Conservation (phyloP, 2,888 invertebrate genomes). For the Hyppa rectilinea region DNA sequence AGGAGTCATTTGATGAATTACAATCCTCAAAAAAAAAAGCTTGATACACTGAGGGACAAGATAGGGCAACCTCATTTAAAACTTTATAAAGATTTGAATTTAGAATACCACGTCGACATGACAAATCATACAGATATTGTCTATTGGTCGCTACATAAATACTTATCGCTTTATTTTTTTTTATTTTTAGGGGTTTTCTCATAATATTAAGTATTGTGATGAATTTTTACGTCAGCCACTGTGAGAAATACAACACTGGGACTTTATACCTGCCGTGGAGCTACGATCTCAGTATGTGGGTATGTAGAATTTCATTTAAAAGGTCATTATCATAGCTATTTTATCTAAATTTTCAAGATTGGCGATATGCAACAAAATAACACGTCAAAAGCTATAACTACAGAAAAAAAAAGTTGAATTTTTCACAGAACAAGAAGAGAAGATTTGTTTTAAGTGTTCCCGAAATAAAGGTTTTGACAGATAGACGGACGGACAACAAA, state of each 20-base stretch:
- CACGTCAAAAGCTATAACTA: no score
- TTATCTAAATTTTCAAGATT: background rate
- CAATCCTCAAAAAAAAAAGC: no score
- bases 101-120: background rate
- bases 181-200: conserved; percentile 93
- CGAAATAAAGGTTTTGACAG: no score
- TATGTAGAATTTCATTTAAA: conserved; percentile 84
- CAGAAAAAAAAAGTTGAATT: no score
- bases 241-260: conserved; percentile 99
- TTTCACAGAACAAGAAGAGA: no score
- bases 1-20: no score
- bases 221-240: conserved; percentile 97
- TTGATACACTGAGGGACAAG: background rate
- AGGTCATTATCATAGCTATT: background rate
- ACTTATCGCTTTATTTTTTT: background rate
- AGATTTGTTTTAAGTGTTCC: no score
- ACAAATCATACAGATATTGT: background rate
- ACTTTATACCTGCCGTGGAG: conserved; percentile 98
- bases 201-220: conserved; percentile 97
- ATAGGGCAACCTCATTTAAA: background rate
- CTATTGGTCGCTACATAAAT: background rate
- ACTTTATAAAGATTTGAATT: background rate
- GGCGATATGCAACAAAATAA: background rate
- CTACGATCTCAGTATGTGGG: conserved; percentile 99
- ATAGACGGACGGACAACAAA: no score